Evolutionary conservation across 2,113 vertebrate species (phyloP).

Genomic region (Chiloscyllium plagiosum): DNA sequence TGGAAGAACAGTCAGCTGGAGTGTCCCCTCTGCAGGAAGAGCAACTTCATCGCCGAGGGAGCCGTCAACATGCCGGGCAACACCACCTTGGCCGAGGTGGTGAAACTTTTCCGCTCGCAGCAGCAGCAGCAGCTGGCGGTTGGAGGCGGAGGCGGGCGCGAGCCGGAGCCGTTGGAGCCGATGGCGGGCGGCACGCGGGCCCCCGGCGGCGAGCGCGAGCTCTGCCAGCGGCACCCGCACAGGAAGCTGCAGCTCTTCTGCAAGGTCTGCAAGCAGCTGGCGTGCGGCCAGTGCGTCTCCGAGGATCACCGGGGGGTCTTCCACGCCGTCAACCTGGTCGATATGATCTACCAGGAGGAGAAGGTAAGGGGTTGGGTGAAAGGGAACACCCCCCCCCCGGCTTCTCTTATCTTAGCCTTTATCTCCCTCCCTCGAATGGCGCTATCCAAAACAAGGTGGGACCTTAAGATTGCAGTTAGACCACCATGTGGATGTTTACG

Average conservation of each 20-base stretch:
- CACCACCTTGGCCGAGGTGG: constrained; percentile 51
- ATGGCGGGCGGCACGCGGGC: background rate
- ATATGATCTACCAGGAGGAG: constrained; percentile 54
- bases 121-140: background rate
- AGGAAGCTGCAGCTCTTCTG: constrained; percentile 52
- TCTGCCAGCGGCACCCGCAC: constrained; percentile 49
- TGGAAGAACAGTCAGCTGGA: constrained; percentile 40
- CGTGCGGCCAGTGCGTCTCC: constrained; percentile 52
- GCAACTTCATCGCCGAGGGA: constrained; percentile 46
- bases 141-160: background rate
- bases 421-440: background rate
- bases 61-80: constrained; percentile 48
- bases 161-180: background rate
- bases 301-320: constrained; percentile 54
- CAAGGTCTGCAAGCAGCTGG: constrained; percentile 49
- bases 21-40: constrained; percentile 51
- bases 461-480: background rate
- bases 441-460: background rate
- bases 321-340: constrained; percentile 55
- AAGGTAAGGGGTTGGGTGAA: constrained; percentile 44
- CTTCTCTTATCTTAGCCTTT: too few relatives aligned
- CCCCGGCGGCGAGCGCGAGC: background rate
- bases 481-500: too few relatives aligned
- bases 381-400: too few relatives aligned
- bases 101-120: constrained; percentile 44